A percentile compares a stretch with the other conserved stretches of the same genome.
phyloP scores from a whole-genome alignment of 2,888 invertebrate genomes.

The Drosophila imparisetae region DNA sequence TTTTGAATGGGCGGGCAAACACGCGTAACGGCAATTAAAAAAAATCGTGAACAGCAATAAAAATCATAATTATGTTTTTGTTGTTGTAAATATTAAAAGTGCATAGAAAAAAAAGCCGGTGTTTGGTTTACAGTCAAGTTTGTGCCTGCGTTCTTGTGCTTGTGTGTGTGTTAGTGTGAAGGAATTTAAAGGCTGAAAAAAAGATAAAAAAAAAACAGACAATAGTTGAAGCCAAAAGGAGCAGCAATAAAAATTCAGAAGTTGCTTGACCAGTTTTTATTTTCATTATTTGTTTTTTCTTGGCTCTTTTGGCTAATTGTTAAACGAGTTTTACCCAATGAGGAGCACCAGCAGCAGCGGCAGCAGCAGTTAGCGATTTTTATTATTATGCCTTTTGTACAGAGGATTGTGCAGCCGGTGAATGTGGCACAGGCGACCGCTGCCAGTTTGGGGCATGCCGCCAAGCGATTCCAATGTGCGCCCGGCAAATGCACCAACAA shows the following conservation, averaged over 20 bases:
- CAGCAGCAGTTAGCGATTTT: conserved; percentile 46
- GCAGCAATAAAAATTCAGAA: conserved; percentile 74
- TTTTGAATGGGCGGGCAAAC: conserved; percentile 71
- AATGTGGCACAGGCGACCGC: conserved; percentile 88
- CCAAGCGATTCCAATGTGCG: conserved; percentile 72
- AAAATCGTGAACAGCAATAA: conserved; percentile 57
- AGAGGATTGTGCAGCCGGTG: conserved; percentile 92
- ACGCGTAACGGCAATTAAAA: conserved; percentile 73
- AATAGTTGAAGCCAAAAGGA: conserved; percentile 59
- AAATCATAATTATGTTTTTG: conserved; percentile 49
- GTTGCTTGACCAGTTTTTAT: conserved; percentile 76
- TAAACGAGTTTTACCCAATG: conserved; percentile 17
- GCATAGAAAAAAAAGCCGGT: conserved; percentile 56
- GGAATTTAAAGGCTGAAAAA: conserved; percentile 61
- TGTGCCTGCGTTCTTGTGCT: conserved; percentile 18
- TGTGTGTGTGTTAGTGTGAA: conserved; percentile 20
- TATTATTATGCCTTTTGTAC: conserved; percentile 92
- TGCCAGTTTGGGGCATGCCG: conserved; percentile 65
- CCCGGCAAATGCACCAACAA: conserved; percentile 81
- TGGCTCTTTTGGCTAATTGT: conserved; percentile 19
- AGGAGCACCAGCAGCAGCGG: conserved; percentile 25
- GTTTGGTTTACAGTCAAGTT: conserved; percentile 61
- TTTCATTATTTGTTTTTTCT: conserved; percentile 4
- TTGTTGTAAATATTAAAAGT: conserved; percentile 17
- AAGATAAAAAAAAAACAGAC: conserved; percentile 57